Evolutionary conservation across 2,888 invertebrate species (phyloP), one percentile per base, ranked within the genome.

Genomic region (Idaea aversata): DNA sequence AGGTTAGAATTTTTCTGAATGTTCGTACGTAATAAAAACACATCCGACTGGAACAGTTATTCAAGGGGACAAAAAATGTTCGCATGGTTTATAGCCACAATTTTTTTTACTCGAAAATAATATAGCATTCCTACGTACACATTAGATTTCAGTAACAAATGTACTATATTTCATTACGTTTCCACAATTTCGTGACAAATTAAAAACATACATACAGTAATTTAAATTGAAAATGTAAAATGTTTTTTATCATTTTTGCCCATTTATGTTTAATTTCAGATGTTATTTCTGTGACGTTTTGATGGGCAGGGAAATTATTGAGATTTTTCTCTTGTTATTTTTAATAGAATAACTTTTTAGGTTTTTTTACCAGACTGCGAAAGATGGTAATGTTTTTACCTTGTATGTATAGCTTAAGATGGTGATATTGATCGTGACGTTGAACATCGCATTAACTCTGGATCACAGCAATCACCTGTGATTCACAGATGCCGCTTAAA

Each of bases 181-280:
- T 65, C 69, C 67, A n/a, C 64, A 67, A 67, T 67, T 66, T 62
- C 67, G 65, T 66, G 63, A 67, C 67, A 70, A 67, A 67, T 70
- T 70, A 70, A 70, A 70, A 70, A 64, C 64, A 65, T 64, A 67
- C 69, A 70, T 61, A 61, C 69, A 66, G 64, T 67, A 25, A 34
- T 67, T 67, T 63, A 66, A 67, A 70, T 67, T 70, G 63, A 63
- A 66, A 70, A 70, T 57, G 65, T 64, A 61, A 25, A 25, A 2
- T 25, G 13, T 13, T 47, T 47, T 47, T 47, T 47, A 13, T 36
- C 6, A 7, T 36, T 10, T 36, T 36, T 36, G 36, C 36, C 10
- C 36, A 36, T 36, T 5, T 36, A 10, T 4, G 10, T 47, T 47
- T 47, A 7, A 47, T 47, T 47, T 47, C 13, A 13, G 13, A 47